These are phyloP conservation scores for Phaethornis superciliosus DNA, from an alignment of 2,113 vertebrate genomes.

Conservation along the genomic window DNA sequence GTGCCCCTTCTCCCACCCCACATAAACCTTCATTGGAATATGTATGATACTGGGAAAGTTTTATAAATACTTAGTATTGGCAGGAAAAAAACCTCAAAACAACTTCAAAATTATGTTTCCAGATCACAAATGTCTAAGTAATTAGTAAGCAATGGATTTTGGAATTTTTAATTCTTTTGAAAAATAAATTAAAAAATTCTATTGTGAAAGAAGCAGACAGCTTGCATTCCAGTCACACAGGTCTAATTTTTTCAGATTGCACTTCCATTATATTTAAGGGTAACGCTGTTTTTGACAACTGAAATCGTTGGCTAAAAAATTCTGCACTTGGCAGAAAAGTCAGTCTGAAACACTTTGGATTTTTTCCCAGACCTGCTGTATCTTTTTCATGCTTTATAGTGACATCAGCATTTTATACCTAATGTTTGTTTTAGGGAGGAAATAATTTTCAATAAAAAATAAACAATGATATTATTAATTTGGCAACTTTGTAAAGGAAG, in stretches of 20 bases:
- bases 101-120: neutral
- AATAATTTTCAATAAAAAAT: conserved; percentile 66
- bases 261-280: conserved; percentile 36
- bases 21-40: neutral
- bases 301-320: conserved; percentile 27
- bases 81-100: neutral
- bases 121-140: neutral
- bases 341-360: conserved; percentile 65
- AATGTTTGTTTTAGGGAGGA: conserved; percentile 71
- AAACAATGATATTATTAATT: conserved; percentile 67
- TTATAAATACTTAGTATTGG: neutral
- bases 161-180: neutral
- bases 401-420: conserved; percentile 68
- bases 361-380: conserved; percentile 52
- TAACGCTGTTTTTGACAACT: conserved; percentile 17
- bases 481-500: neutral
- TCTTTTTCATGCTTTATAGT: conserved; percentile 35
- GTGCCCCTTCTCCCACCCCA: neutral
- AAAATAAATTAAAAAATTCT: neutral
- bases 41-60: neutral
- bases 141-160: neutral
- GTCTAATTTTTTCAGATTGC: conserved; percentile 29
- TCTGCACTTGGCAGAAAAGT: conserved; percentile 57
- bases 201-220: neutral
- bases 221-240: neutral